Conservation (phyloP, 2,888 invertebrate species). For the Xanthia togata region DNA sequence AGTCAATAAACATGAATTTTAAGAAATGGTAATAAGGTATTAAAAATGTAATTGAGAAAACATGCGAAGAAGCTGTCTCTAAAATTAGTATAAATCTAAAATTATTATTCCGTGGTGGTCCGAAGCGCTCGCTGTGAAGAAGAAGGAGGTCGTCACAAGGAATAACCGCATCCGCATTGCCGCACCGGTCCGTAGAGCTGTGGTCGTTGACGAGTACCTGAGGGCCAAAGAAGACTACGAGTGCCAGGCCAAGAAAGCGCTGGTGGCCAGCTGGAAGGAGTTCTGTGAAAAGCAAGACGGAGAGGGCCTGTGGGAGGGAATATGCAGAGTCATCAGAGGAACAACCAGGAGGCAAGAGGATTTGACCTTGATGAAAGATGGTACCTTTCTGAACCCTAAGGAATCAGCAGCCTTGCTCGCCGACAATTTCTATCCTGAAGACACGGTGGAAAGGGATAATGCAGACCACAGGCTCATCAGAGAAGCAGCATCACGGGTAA, state of each 20-base stretch:
- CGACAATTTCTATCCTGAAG: constrained; percentile 7
- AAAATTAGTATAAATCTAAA: too few species aligned
- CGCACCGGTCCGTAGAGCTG: too few species aligned
- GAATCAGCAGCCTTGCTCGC: constrained; percentile 43
- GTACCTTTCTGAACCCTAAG: constrained; percentile 18
- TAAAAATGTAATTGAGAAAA: too few species aligned
- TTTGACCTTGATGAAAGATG: background rate
- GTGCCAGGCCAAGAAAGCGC: constrained; percentile 16
- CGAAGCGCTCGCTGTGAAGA: too few species aligned
- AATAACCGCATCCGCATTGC: too few species aligned
- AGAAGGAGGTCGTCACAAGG: too few species aligned
- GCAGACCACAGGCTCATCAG: background rate
- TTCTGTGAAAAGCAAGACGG: constrained; percentile 52
- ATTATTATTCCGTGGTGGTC: too few species aligned
- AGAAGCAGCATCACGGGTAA: background rate
- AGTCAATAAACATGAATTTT: too few species aligned
- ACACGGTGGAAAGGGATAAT: background rate
- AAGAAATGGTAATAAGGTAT: too few species aligned
- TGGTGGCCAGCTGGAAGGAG: constrained; percentile 45
- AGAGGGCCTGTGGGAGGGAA: constrained; percentile 28
- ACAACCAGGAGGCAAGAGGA: constrained; percentile 5
- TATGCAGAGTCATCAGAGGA: background rate
- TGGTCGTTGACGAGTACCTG: too few species aligned
- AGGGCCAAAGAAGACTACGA: too few species aligned
- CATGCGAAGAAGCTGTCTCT: too few species aligned